A percentile compares a stretch with the other conserved stretches of the same genome.
These are phyloP conservation scores for Silvanus unidentatus DNA, from an alignment of 2,888 invertebrate species.

Conservation along the genomic window DNA sequence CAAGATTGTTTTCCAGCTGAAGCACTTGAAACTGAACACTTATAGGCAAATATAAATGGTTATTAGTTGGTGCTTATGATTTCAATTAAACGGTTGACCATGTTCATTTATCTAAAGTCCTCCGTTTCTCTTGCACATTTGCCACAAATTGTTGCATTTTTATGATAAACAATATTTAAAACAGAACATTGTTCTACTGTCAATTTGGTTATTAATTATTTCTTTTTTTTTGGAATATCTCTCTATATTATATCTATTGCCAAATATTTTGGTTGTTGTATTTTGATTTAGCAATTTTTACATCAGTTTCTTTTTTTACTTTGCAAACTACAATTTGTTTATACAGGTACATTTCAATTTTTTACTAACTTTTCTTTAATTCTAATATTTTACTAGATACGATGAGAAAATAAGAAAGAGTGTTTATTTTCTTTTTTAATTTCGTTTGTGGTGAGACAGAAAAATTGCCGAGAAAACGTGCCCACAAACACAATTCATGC, in stretches of 20 bases:
- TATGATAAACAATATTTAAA: constrained; percentile 47
- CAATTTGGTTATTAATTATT: constrained; percentile 28
- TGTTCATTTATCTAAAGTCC: constrained; percentile 24
- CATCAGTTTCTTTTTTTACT: too few species aligned
- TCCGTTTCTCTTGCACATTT: constrained; percentile 26
- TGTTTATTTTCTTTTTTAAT: too few species aligned
- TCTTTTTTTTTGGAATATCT: constrained; percentile 37
- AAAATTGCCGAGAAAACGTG: too few species aligned
- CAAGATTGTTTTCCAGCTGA: too few species aligned
- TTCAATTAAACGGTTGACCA: constrained; percentile 35
- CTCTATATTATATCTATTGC: constrained; percentile 20
- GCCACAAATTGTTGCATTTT: constrained; percentile 27
- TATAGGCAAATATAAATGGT: constrained; percentile 23
- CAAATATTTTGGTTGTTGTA: constrained; percentile 20
- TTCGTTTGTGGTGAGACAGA: too few species aligned
- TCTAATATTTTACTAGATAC: too few species aligned
- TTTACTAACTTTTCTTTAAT: too few species aligned
- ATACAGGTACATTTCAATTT: too few species aligned
- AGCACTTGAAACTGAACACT: background rate
- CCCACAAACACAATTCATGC: too few species aligned
- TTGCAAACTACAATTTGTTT: too few species aligned
- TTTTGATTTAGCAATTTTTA: constrained; percentile 24
- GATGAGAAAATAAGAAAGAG: too few species aligned
- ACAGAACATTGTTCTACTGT: constrained; percentile 47
- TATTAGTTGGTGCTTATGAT: constrained; percentile 28